These are phyloP conservation scores for Drosophila neotestacea DNA, from an alignment of 2,888 invertebrate genomes.

Conservation along the genomic window DNA sequence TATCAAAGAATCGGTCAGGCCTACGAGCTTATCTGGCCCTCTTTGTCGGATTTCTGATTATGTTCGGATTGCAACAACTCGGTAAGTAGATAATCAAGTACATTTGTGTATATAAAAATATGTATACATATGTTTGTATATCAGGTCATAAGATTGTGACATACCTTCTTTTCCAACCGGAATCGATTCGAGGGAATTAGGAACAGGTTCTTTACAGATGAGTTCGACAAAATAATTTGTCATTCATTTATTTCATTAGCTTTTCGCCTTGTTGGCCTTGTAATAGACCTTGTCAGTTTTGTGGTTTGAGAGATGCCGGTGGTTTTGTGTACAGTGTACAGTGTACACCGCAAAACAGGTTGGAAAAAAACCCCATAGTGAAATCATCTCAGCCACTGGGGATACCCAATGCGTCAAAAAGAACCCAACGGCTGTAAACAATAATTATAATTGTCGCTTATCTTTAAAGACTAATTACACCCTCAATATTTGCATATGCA, in stretches of 20 bases:
- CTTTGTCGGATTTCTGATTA: constrained; percentile 89
- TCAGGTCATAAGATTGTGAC: constrained; percentile 24
- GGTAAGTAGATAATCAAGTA: constrained; percentile 70
- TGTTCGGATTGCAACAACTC: constrained; percentile 89
- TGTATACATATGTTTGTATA: not conserved
- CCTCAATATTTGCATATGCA: not conserved
- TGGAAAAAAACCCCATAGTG: constrained; percentile 32
- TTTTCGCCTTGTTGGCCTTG: constrained; percentile 63
- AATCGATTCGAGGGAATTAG: constrained; percentile 54
- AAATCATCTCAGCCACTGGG: constrained; percentile 33
- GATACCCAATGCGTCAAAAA: constrained; percentile 22
- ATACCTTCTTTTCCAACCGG: constrained; percentile 59
- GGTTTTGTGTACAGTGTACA: constrained; percentile 19
- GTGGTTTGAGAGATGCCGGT: constrained; percentile 20
- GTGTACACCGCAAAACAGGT: constrained; percentile 26
- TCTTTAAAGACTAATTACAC: constrained; percentile 7
- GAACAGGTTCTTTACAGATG: constrained; percentile 67
- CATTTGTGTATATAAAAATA: not conserved
- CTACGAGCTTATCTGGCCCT: constrained; percentile 89
- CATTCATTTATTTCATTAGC: not conserved
- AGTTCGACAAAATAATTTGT: constrained; percentile 8
- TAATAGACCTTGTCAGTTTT: constrained; percentile 52
- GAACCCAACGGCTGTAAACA: constrained; percentile 13
- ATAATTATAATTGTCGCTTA: not conserved
- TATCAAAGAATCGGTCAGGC: constrained; percentile 88